These are phyloP conservation scores for Agonum fuliginosum DNA, from an alignment of 2,888 invertebrate genomes.

Conservation along the genomic window DNA sequence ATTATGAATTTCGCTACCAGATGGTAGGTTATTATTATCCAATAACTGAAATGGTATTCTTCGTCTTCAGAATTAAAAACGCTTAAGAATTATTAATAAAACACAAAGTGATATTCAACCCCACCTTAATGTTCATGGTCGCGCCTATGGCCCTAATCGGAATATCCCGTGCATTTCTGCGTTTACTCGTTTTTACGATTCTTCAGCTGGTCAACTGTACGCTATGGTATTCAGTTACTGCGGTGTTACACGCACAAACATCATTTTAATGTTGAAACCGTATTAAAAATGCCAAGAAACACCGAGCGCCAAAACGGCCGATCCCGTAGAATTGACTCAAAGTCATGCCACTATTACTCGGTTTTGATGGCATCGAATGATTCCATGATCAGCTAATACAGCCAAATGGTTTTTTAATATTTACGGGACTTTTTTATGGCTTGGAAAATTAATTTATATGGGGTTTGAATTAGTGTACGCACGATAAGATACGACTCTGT, in stretches of 20 bases:
- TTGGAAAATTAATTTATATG: constrained; percentile 49
- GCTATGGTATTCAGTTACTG: constrained; percentile 65
- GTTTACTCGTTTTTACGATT: neutral
- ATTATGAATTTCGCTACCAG: no score
- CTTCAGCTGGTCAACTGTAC: constrained; percentile 31
- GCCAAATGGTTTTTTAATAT: constrained; percentile 43
- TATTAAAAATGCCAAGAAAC: constrained; percentile 65
- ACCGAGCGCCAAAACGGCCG: no score
- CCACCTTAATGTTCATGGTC: no score
- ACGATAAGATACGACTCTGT: constrained; percentile 47
- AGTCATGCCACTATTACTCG: neutral
- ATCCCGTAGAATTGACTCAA: constrained; percentile 43
- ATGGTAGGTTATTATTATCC: no score
- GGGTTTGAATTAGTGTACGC: constrained; percentile 33
- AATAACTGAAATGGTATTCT: no score
- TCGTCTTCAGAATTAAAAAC: no score
- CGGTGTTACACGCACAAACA: constrained; percentile 67
- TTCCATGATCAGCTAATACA: constrained; percentile 21
- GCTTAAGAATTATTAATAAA: no score
- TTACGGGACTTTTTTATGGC: constrained; percentile 32
- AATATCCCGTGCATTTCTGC: constrained; percentile 1
- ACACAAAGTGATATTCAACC: no score
- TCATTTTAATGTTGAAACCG: constrained; percentile 67
- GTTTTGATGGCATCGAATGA: constrained; percentile 2
- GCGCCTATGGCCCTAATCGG: no score